phyloP scores from a whole-genome alignment of 2,888 invertebrate genomes.

The Drosophila paucipuncta region DNA sequence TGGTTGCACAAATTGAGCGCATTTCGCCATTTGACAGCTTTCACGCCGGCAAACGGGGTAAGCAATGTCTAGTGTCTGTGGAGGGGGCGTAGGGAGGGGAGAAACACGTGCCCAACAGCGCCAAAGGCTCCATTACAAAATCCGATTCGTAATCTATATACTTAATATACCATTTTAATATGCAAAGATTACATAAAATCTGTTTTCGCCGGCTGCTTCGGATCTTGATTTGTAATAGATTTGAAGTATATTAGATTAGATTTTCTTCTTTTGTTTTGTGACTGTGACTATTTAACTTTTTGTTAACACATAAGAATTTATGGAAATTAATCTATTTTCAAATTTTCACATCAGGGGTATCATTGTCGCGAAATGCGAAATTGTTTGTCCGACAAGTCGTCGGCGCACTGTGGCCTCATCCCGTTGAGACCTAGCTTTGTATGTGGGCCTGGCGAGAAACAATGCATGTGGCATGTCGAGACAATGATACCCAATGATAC shows the following conservation, averaged over 20 bases:
- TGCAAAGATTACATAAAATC: not conserved
- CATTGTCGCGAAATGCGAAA: not conserved
- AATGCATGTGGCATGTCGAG: not conserved
- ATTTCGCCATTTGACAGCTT: conserved; percentile 97
- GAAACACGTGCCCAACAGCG: not conserved
- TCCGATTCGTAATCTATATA: not conserved
- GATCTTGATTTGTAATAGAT: not conserved
- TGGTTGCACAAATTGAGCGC: conserved; percentile 95
- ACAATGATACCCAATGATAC: not conserved
- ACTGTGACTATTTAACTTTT: not conserved
- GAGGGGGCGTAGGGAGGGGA: not conserved
- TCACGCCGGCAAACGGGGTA: conserved; percentile 97
- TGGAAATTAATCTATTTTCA: not conserved
- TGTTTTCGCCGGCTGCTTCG: not conserved
- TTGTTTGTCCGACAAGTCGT: not conserved
- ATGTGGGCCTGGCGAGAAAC: not conserved
- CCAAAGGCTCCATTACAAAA: not conserved
- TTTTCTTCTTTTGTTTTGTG: not conserved
- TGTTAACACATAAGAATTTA: not conserved
- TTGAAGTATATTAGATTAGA: not conserved
- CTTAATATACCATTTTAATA: not conserved
- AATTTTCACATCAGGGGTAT: not conserved
- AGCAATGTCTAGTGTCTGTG: conserved; percentile 49
- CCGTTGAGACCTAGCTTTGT: not conserved
- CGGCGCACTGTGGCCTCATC: not conserved